phyloP scores from a whole-genome alignment of 2,113 vertebrate genomes.

The Heterocephalus glaber region DNA sequence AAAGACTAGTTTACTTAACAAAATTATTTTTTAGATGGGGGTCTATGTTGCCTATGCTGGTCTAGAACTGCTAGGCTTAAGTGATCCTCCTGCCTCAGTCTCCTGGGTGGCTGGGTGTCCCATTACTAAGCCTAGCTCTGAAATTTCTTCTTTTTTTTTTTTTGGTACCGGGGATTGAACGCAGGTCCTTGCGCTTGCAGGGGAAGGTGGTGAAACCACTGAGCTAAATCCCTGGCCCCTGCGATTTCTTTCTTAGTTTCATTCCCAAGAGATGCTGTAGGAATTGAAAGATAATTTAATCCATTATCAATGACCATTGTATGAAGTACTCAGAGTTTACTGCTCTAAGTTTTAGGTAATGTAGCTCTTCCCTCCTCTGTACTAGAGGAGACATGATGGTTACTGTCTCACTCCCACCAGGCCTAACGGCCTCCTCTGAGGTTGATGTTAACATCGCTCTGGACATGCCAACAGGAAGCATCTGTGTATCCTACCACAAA shows the following conservation, averaged over 20 bases:
- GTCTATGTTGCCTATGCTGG: not conserved
- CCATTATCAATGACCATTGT: not conserved
- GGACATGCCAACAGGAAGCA: constrained; percentile 74
- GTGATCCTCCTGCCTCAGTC: not conserved
- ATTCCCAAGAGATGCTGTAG: not conserved
- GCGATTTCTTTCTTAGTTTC: constrained; percentile 12
- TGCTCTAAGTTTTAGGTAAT: not conserved
- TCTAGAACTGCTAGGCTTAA: not conserved
- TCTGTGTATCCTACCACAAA: constrained; percentile 65
- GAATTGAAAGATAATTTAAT: not conserved
- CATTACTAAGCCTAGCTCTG: not conserved
- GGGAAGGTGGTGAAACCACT: too few species aligned
- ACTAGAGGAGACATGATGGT: not conserved
- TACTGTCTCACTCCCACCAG: not conserved
- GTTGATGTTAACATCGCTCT: constrained; percentile 58
- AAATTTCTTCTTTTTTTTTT: not conserved
- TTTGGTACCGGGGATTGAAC: too few species aligned
- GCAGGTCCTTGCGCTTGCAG: too few species aligned
- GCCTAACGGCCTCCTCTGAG: constrained; percentile 68
- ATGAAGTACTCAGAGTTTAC: not conserved
- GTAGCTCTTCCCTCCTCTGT: not conserved
- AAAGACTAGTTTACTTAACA: not conserved
- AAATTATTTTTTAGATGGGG: not conserved
- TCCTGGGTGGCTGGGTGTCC: not conserved
- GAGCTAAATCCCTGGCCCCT: too few species aligned